Base-by-base conservation (phyloP, 2,888 invertebrate species). In the Bombylius major region DNA sequence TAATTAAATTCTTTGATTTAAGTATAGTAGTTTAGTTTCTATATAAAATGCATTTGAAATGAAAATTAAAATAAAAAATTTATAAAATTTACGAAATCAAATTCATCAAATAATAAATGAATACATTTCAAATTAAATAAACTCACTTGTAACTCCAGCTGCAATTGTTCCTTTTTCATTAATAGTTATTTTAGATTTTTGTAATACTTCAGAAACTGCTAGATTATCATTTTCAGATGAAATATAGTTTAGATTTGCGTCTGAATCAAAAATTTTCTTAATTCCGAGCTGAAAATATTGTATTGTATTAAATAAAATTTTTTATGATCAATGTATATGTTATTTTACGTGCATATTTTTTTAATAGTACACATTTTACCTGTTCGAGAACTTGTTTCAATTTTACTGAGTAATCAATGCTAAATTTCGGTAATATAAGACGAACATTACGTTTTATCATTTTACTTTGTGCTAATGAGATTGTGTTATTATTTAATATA, bases 1-100 rank as follows among this genome's bases (percentile, higher is more conserved):
- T 66, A 5, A 70, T 69, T 8, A 79, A 79, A 42, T 77, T 76
- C 23, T 23, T 23, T 42, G 39, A 11, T 42, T 9, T 4, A 39
- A 4, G n/a, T 39, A n/a, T n/a, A n/a, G n/a, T 39, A 5, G 39
- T 11, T 39, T 4, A 39, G 39, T 11, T 34, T 34, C 34, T 34
- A 34, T 7, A 5, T 8, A 39, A 8, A 39, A 5, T 39, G 7
- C 39, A n/a, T n/a, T 23, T 23, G 23, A 23, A 23, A 23, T 23
- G 39, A 42, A 42, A 42, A 42, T 11, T 4, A 42, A 42, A 8
- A 8, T 36, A 36, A 36, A 36, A 36, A 23, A 2, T 23, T 23
- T 2, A 23, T 23, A 36, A 36, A 36, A 36, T 36, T 36, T 36
- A 36, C 9, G 36, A 23, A 23, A 23, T 23, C 23, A 23, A 23